phyloP scores from a whole-genome alignment of 1,140 invertebrate genomes.

The Papilio xuthus region DNA sequence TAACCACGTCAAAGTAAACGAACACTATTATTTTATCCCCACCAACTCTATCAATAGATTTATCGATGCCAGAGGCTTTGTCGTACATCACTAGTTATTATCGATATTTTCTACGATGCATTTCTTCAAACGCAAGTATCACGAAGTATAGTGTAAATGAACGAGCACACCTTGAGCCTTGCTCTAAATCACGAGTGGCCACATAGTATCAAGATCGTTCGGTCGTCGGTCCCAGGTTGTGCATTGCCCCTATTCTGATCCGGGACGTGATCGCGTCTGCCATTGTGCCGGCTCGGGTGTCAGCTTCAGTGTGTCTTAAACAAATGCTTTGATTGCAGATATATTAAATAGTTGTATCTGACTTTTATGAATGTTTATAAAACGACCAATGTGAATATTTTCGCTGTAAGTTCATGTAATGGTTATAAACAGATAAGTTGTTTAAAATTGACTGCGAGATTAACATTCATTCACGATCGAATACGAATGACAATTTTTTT shows the following conservation, averaged over 20 bases:
- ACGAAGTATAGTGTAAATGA: conserved; percentile 68
- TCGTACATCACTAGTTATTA: conserved; percentile 49
- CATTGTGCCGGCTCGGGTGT: conserved; percentile 49
- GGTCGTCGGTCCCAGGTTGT: conserved; percentile 57
- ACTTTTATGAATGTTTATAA: conserved; percentile 19
- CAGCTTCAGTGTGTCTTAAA: conserved; percentile 32
- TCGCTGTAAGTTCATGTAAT: not conserved
- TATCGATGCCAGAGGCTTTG: conserved; percentile 42
- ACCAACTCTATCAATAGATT: conserved; percentile 38
- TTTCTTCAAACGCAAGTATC: conserved; percentile 59
- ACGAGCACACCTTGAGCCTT: conserved; percentile 68
- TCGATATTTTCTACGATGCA: conserved; percentile 48
- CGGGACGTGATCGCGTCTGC: conserved; percentile 49
- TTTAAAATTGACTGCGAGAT: not conserved
- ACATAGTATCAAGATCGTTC: conserved; percentile 68
- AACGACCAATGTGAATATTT: conserved; percentile 4
- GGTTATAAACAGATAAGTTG: not conserved
- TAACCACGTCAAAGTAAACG: conserved; percentile 16
- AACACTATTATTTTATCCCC: conserved; percentile 37
- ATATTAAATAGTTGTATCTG: conserved; percentile 31
- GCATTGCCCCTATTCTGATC: conserved; percentile 53
- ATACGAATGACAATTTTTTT: not conserved
- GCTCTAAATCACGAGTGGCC: conserved; percentile 73
- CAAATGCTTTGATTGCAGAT: conserved; percentile 37
- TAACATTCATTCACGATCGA: not conserved